phyloP scores from a whole-genome alignment of 2,113 vertebrate species.

The Seriola aureovittata region DNA sequence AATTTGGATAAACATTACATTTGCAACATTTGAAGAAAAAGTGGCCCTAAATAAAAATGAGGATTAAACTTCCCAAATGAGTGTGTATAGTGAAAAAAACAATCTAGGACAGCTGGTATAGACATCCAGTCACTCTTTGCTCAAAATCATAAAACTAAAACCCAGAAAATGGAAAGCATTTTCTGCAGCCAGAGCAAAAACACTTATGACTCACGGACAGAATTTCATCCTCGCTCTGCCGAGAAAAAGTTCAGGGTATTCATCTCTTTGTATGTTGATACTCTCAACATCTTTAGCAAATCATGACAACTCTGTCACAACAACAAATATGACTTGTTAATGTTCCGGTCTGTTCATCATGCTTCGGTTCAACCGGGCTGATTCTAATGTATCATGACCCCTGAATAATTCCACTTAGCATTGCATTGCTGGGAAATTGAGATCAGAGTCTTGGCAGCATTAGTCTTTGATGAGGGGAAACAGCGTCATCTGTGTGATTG shows the following conservation, averaged over 20 bases:
- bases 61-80: slow-evolving; percentile 22
- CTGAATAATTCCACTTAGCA: slow-evolving; percentile 61
- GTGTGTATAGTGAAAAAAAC: slow-evolving; percentile 25
- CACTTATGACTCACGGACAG: slow-evolving; percentile 69
- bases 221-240: slow-evolving; percentile 44
- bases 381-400: slow-evolving; percentile 52
- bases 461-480: slow-evolving; percentile 63
- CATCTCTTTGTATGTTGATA: slow-evolving; percentile 45
- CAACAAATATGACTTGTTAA: slow-evolving; percentile 60
- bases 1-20: slow-evolving; percentile 65
- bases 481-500: slow-evolving; percentile 68
- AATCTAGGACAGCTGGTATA: slow-evolving; percentile 74
- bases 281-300: slow-evolving; percentile 52
- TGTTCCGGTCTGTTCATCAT: slow-evolving; percentile 43
- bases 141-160: slow-evolving; percentile 73
- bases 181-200: slow-evolving; percentile 60
- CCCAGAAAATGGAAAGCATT: slow-evolving; percentile 70
- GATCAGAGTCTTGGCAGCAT: slow-evolving; percentile 78
- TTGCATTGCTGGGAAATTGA: slow-evolving; percentile 75
- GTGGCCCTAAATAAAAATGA: slow-evolving; percentile 36
- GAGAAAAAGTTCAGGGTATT: slow-evolving; percentile 23
- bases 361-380: slow-evolving; percentile 39
- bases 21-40: slow-evolving; percentile 59
- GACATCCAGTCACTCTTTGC: slow-evolving; percentile 70
- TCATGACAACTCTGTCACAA: slow-evolving; percentile 62